Percentiles rank a stretch among this genome's conserved stretches.
phyloP scores from a whole-genome alignment of 2,888 invertebrate genomes.

The Lasioglossum villosulum region DNA sequence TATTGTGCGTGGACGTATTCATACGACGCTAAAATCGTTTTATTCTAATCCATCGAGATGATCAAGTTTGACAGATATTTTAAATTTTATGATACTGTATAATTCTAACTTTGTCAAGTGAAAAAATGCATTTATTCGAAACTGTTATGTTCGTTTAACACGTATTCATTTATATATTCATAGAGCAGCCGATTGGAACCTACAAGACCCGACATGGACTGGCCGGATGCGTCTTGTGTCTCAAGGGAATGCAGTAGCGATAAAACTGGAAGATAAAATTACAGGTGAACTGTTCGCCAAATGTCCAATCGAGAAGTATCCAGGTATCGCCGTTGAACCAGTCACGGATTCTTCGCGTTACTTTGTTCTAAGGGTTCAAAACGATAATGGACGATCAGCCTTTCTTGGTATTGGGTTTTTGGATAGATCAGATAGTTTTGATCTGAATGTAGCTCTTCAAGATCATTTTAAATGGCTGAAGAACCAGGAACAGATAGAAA shows the following conservation, averaged over 20 bases:
- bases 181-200: slow-evolving; percentile 99
- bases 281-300: slow-evolving; percentile 98
- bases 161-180: slow-evolving; percentile 71
- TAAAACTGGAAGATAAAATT: slow-evolving; percentile 98
- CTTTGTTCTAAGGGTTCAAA: slow-evolving; percentile 97
- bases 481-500: slow-evolving; percentile 92
- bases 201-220: slow-evolving; percentile 99
- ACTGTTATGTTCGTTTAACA: background rate
- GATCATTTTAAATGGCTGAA: slow-evolving; percentile 98
- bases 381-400: slow-evolving; percentile 96
- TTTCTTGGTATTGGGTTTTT: slow-evolving; percentile 99
- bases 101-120: background rate
- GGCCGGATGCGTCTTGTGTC: slow-evolving; percentile 97
- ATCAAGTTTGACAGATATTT: background rate
- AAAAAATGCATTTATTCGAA: background rate
- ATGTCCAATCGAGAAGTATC: slow-evolving; percentile 98
- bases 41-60: background rate
- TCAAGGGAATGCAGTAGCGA: slow-evolving; percentile 93
- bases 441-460: slow-evolving; percentile 98
- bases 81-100: background rate
- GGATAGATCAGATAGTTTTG: slow-evolving; percentile 99
- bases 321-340: slow-evolving; percentile 96
- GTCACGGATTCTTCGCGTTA: slow-evolving; percentile 99
- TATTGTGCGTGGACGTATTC: background rate
- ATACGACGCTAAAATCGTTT: background rate